Conservation (phyloP, 2,113 vertebrate species). For the Mormyrus iriodes region DNA sequence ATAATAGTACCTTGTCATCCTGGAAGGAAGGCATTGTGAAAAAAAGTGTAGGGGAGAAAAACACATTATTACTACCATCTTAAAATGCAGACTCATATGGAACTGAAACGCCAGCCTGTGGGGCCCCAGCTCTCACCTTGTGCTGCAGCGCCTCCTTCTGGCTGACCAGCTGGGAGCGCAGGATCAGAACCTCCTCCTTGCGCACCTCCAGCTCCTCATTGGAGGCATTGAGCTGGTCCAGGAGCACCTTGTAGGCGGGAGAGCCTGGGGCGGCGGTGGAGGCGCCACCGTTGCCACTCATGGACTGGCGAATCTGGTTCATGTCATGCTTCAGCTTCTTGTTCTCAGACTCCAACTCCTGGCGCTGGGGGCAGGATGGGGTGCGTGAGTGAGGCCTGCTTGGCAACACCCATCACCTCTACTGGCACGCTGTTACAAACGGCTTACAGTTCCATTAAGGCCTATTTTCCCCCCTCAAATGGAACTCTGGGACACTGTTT, state of each 20-base stretch:
- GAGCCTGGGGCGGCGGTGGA: conserved; percentile 70
- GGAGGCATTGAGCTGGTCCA: conserved; percentile 82
- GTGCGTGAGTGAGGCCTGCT: neutral
- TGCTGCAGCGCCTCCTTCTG: conserved; percentile 84
- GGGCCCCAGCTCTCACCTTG: conserved; percentile 60
- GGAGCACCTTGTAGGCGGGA: conserved; percentile 73
- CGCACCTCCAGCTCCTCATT: conserved; percentile 87
- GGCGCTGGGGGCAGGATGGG: conserved; percentile 60
- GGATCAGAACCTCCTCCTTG: conserved; percentile 92
- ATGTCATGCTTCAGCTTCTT: conserved; percentile 90
- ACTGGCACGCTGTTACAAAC: neutral
- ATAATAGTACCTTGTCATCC: conserved; percentile 89
- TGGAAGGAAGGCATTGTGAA: conserved; percentile 63
- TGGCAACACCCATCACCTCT: too few species aligned
- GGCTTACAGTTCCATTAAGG: neutral
- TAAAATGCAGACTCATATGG: conserved; percentile 26
- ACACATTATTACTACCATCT: conserved; percentile 43
- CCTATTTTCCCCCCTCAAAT: neutral
- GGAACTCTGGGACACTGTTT: neutral
- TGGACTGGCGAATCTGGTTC: conserved; percentile 76
- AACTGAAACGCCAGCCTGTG: neutral
- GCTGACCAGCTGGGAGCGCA: conserved; percentile 86
- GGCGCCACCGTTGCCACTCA: conserved; percentile 65
- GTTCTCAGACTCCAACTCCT: conserved; percentile 90
- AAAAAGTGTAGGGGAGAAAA: conserved; percentile 57